phyloP scores from a whole-genome alignment of 2,113 vertebrate genomes.

The Ceuthmochares aereus region DNA sequence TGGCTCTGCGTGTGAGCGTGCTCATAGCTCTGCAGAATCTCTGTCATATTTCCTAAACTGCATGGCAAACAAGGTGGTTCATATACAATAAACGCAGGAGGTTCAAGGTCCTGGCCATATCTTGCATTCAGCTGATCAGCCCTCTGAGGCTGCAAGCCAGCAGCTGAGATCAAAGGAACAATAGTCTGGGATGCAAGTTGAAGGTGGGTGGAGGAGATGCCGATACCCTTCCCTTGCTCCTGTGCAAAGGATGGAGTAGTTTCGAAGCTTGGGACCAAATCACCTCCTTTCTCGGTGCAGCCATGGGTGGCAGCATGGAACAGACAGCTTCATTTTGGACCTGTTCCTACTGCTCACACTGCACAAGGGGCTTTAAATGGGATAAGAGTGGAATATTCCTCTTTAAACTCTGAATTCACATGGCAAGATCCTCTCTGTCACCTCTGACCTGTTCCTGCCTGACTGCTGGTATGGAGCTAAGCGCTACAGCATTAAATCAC shows the following conservation, averaged over 20 bases:
- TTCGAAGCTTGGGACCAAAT: neutral
- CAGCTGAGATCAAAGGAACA: neutral
- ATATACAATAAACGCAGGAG: neutral
- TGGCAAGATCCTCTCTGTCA: neutral
- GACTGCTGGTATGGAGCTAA: constrained; percentile 2
- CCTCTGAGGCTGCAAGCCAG: neutral
- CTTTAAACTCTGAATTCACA: neutral
- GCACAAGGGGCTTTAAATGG: neutral
- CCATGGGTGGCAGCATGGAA: neutral
- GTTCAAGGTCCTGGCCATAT: neutral
- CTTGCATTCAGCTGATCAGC: neutral
- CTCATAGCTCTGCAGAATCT: neutral
- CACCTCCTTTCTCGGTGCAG: neutral
- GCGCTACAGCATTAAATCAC: neutral
- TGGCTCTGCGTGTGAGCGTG: rapidly evolving
- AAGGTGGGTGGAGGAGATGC: neutral
- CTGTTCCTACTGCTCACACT: neutral
- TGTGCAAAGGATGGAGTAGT: neutral
- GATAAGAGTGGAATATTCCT: neutral
- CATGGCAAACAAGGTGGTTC: neutral
- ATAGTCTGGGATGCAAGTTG: neutral
- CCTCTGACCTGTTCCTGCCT: constrained; percentile 6
- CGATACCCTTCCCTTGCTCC: neutral
- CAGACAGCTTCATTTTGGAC: neutral
- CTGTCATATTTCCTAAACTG: neutral